These are phyloP conservation scores for Rhizoglyphus robini DNA, from an alignment of 1,140 invertebrate species.

Conservation along the genomic window DNA sequence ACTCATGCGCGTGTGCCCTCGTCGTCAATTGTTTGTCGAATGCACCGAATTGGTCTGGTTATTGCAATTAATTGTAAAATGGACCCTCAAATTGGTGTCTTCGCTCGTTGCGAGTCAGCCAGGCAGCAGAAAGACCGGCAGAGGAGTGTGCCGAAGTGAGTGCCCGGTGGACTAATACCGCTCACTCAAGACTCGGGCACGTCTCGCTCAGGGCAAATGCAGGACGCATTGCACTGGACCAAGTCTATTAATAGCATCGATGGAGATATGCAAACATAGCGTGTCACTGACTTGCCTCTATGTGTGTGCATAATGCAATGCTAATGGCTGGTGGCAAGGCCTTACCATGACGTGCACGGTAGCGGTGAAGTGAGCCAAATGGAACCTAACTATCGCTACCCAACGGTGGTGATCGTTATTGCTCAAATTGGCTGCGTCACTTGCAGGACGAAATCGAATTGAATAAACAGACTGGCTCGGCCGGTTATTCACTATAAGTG, in stretches of 20 bases:
- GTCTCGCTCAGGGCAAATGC: neutral
- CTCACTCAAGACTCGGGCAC: neutral
- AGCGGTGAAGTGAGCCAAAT: neutral
- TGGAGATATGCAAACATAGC: conserved; percentile 12
- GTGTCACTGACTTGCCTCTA: neutral
- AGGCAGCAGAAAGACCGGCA: too few relatives aligned
- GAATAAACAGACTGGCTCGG: neutral
- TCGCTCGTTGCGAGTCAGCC: too few relatives aligned
- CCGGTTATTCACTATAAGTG: neutral
- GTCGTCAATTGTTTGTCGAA: neutral
- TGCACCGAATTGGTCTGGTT: neutral
- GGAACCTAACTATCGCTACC: too few relatives aligned
- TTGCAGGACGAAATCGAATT: neutral
- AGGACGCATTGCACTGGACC: neutral
- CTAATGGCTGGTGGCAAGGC: neutral
- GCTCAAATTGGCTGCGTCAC: conserved; percentile 10
- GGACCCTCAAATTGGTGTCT: neutral
- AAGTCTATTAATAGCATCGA: conserved; percentile 4
- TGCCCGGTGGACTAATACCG: neutral
- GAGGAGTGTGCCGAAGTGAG: too few relatives aligned
- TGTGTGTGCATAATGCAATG: conserved; percentile 13
- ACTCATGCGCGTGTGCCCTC: neutral
- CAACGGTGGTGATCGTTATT: neutral
- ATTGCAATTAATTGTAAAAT: conserved; percentile 10
- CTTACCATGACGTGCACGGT: neutral